These are phyloP conservation scores for Papilio polytes DNA, from an alignment of 1,140 invertebrate genomes.

Conservation along the genomic window DNA sequence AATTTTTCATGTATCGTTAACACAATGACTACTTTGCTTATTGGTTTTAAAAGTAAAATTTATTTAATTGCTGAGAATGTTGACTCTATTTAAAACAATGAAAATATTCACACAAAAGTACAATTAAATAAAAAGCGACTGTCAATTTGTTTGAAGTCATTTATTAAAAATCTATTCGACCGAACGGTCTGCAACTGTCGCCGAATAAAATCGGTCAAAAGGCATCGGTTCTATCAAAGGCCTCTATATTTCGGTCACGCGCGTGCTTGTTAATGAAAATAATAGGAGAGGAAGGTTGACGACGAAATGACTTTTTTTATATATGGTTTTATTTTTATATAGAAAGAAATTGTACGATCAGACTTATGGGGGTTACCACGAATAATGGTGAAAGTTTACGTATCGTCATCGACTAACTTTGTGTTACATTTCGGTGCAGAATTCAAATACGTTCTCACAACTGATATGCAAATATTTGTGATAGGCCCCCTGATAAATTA, in stretches of 20 bases:
- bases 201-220: slow-evolving; percentile 58
- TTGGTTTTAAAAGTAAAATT: neutral
- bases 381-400: too few species aligned
- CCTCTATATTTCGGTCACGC: slow-evolving; percentile 74
- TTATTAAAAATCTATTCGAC: slow-evolving; percentile 26
- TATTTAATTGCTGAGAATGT: neutral
- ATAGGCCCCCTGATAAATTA: too few species aligned
- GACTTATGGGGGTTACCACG: neutral
- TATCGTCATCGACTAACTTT: too few species aligned
- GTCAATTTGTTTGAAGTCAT: slow-evolving; percentile 19
- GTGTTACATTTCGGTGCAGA: too few species aligned
- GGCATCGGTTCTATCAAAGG: slow-evolving; percentile 57
- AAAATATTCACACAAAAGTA: neutral
- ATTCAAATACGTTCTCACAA: too few species aligned
- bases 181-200: slow-evolving; percentile 29
- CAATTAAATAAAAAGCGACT: slow-evolving; percentile 2
- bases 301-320: slow-evolving; percentile 53
- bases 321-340: slow-evolving; percentile 42
- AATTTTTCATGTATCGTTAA: too few species aligned
- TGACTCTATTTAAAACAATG: neutral
- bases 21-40: neutral
- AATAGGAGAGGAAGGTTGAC: slow-evolving; percentile 66
- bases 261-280: slow-evolving; percentile 73
- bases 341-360: slow-evolving; percentile 41
- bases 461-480: too few species aligned